Base-by-base conservation (phyloP, 1,140 invertebrate species). In the Onthophagus taurus region DNA sequence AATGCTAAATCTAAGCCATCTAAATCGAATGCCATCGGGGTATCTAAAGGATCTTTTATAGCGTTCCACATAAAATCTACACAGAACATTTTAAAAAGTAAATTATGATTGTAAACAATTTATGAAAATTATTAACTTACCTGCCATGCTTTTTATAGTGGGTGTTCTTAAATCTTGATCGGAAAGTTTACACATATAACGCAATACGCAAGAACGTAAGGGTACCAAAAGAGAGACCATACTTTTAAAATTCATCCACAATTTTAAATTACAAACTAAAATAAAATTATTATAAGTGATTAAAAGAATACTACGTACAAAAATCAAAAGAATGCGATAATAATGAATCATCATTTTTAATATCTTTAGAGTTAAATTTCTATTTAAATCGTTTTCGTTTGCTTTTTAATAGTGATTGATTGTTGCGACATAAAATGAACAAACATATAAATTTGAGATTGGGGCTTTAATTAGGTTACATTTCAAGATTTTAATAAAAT, bases 241-340 rank as follows among this genome's bases (percentile, higher is more conserved):
- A 38, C 86, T 87, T 53, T 84, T 78, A 55, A 87, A 89, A 68
- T 93, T 93, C 52, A 95, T 76, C 90, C 90, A 95, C n/a, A 92
- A 67, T 60, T 93, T 89, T 29, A 95, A 78, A 74, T 93, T 92
- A 45, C 89, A 88, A 48, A 92, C 83, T 57, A 43, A 29, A 63
- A 60, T 14, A 21, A 38, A 46, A 41, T 16, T 16, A 39, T 12
- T 26, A 26, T 14, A 9, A 37, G 6, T 12, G 12, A n/a, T 12
- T 21, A 37, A n/a, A 3, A 21, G n/a, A 7, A 7, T 7, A 7
- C 24, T 7, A 26, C n/a, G 24, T n/a, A 7, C 24, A 7, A n/a
- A 26, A 7, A 26, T 7, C 7, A 26, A 26, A n/a, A 26, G n/a
- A n/a, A n/a, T n/a, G n/a, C n/a, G n/a, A n/a, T n/a, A n/a, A n/a